phyloP scores from a whole-genome alignment of 92 coral and sea anemone genomes.

The Pocillopora meandrina region DNA sequence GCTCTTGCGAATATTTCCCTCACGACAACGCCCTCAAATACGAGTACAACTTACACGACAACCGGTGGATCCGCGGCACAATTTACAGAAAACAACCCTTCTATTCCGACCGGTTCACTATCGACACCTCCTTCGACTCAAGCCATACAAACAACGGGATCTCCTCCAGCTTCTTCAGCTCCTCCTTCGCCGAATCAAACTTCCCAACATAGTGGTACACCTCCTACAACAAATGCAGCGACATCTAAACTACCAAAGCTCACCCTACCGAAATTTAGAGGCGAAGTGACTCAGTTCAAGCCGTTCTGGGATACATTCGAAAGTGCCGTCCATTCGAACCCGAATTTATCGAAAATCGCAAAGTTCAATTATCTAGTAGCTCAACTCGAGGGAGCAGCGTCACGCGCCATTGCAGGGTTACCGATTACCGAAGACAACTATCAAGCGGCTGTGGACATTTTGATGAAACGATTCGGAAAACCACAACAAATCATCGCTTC shows the following conservation, averaged over 20 bases:
- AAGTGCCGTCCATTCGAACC: slow-evolving; percentile 21
- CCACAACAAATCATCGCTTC: slow-evolving; percentile 55
- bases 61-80: not conserved
- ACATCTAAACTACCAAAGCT: slow-evolving; percentile 48
- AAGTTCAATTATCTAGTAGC: slow-evolving; percentile 40
- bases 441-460: slow-evolving; percentile 31
- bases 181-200: slow-evolving; percentile 9
- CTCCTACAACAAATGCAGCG: not conserved
- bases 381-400: slow-evolving; percentile 39
- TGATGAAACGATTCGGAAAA: slow-evolving; percentile 40
- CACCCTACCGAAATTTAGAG: slow-evolving; percentile 44
- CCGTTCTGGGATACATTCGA: slow-evolving; percentile 50
- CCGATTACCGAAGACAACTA: slow-evolving; percentile 39
- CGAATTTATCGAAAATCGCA: slow-evolving; percentile 18
- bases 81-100: not conserved
- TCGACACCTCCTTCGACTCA: slow-evolving; percentile 4
- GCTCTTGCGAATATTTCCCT: not conserved
- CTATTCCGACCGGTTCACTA: slow-evolving; percentile 4
- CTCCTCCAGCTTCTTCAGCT: slow-evolving; percentile 3
- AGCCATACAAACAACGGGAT: slow-evolving; percentile 2
- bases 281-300: slow-evolving; percentile 39
- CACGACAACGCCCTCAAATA: not conserved
- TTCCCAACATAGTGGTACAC: slow-evolving; percentile 5
- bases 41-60: not conserved
- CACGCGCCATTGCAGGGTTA: slow-evolving; percentile 51